These are phyloP conservation scores for Protosalanx chinensis DNA, from an alignment of 2,797 vertebrate genomes.

Conservation along the genomic window DNA sequence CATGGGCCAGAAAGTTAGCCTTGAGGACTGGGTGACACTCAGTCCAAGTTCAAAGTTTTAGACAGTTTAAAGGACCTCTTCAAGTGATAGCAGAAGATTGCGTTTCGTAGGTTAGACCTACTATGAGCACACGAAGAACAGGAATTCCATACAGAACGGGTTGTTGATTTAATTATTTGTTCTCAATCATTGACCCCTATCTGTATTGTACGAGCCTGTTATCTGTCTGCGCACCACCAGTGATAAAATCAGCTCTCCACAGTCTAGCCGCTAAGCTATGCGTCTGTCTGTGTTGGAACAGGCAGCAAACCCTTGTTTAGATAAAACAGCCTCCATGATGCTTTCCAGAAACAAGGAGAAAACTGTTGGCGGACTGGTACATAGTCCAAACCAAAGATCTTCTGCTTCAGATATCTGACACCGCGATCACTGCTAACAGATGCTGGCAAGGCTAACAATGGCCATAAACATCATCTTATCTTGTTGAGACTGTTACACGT, in stretches of 20 bases:
- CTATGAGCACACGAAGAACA: too few species aligned
- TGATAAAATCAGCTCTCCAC: not conserved
- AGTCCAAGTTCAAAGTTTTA: too few species aligned
- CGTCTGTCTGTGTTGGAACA: not conserved
- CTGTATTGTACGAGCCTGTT: not conserved
- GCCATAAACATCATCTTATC: not conserved
- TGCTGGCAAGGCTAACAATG: not conserved
- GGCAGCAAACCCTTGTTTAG: not conserved
- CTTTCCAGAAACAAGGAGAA: not conserved
- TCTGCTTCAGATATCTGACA: not conserved
- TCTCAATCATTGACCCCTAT: not conserved
- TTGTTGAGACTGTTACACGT: not conserved
- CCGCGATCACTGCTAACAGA: not conserved
- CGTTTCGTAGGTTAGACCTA: too few species aligned
- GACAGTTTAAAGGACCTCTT: too few species aligned
- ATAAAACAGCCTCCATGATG: not conserved
- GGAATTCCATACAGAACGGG: too few species aligned
- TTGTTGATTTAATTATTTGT: too few species aligned
- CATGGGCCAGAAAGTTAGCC: not conserved
- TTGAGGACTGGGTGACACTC: not conserved
- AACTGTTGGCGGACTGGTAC: not conserved
- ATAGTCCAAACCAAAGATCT: not conserved
- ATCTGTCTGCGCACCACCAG: not conserved
- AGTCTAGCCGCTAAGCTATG: not conserved
- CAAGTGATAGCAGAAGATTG: too few species aligned